A percentile compares a stretch with the other conserved stretches of the same genome.
Evolutionary conservation across 2,888 invertebrate species (phyloP).

Genomic region (Hyposoter dolosus): DNA sequence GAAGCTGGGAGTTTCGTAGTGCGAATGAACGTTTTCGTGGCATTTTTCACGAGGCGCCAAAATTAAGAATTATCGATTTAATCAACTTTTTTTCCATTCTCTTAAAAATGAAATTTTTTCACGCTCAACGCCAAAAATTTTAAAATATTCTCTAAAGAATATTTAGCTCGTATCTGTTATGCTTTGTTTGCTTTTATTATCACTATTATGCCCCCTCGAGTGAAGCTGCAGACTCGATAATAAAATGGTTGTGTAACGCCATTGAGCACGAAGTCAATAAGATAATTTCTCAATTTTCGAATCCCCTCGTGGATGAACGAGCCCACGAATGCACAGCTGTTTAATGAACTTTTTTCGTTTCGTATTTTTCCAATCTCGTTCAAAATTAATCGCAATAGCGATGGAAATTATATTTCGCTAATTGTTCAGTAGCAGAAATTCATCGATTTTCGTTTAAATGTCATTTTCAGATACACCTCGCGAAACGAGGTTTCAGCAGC

Average conservation of each 20-base stretch:
- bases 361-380: background rate
- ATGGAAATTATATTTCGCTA: background rate
- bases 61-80: background rate
- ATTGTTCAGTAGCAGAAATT: background rate
- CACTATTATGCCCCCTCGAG: conserved; percentile 24
- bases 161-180: background rate
- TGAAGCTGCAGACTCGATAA: conserved; percentile 46
- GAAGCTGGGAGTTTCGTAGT: conserved; percentile 5
- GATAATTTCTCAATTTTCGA: conserved; percentile 38
- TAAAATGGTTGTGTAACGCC: conserved; percentile 55
- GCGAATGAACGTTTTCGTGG: background rate
- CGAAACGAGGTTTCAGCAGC: conserved; percentile 86
- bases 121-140: background rate
- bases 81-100: background rate
- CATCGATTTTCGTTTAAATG: background rate
- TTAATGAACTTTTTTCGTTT: background rate
- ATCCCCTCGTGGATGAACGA: conserved; percentile 9
- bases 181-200: conserved; percentile 56
- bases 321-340: conserved; percentile 5
- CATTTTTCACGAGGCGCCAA: conserved; percentile 31
- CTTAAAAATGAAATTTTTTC: background rate
- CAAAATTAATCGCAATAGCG: background rate
- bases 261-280: conserved; percentile 52
- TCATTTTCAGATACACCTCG: conserved; percentile 68
- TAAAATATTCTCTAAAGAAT: conserved; percentile 25